Percentiles rank a stretch among this genome's conserved stretches.
Evolutionary conservation across 1,140 invertebrate species (phyloP).

Genomic region (Brachionus calyciflorus): DNA sequence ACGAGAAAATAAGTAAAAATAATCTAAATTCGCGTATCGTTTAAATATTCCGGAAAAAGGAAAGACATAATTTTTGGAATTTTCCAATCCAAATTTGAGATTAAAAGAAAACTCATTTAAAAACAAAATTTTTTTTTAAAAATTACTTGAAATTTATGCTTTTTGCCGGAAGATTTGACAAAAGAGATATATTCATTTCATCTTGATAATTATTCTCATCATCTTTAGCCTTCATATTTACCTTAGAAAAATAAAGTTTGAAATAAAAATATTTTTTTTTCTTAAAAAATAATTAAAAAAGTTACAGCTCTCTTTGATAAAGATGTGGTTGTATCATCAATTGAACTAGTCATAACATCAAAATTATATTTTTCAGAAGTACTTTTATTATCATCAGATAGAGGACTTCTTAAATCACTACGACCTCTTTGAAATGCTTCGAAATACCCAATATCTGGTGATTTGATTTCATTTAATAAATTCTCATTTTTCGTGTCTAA

Average conservation of each 20-base stretch:
- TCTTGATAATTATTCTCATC: constrained; percentile 34
- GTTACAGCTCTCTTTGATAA: constrained; percentile 1
- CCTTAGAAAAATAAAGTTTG: neutral
- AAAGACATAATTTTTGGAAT: no score
- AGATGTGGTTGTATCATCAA: constrained; percentile 38
- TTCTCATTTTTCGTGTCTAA: neutral
- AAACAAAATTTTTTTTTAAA: neutral
- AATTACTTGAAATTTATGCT: constrained; percentile 35
- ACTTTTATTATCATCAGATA: constrained; percentile 14
- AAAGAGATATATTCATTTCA: constrained; percentile 37
- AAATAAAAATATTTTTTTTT: neutral
- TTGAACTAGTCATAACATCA: constrained; percentile 36
- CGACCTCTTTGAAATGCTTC: constrained; percentile 27
- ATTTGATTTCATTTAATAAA: neutral
- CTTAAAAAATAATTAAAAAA: neutral
- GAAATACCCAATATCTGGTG: constrained; percentile 31
- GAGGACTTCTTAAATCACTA: neutral
- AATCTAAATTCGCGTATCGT: no score
- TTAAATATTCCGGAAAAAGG: no score
- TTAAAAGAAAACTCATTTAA: no score
- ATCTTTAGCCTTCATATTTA: neutral
- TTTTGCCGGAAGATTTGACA: constrained; percentile 21
- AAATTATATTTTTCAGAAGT: constrained; percentile 42
- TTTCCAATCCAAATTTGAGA: no score
- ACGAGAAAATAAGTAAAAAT: no score